phyloP scores from a whole-genome alignment of 2,888 invertebrate species.

The Sarcophaga variegata region DNA sequence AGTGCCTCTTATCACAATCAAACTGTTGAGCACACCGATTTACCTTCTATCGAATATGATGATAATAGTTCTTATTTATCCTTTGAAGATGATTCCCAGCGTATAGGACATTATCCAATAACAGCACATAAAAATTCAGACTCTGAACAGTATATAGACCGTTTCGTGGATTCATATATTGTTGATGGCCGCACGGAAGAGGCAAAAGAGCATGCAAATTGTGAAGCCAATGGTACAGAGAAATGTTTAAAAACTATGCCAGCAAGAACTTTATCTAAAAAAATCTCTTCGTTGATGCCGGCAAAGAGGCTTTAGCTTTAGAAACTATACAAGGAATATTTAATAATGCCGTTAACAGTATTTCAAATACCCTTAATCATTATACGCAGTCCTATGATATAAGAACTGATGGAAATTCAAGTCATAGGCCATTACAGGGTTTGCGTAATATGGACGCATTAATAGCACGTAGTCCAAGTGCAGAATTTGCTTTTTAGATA shows the following conservation, averaged over 20 bases:
- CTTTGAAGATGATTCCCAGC: constrained; percentile 81
- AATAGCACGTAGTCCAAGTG: constrained; percentile 83
- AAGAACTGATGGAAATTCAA: constrained; percentile 68
- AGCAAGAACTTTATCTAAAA: constrained; percentile 77
- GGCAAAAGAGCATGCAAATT: constrained; percentile 73
- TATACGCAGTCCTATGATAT: constrained; percentile 83
- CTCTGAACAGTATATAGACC: constrained; percentile 78
- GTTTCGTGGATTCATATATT: constrained; percentile 79
- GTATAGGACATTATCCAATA: constrained; percentile 80
- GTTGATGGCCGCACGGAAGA: constrained; percentile 78
- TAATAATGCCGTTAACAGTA: constrained; percentile 84
- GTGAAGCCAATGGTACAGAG: background rate
- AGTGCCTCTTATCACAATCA: constrained; percentile 81
- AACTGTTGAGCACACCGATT: constrained; percentile 80
- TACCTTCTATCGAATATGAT: constrained; percentile 79
- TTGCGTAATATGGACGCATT: constrained; percentile 79
- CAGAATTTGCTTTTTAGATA: constrained; percentile 88
- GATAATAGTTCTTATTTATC: constrained; percentile 81
- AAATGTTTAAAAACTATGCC: constrained; percentile 69
- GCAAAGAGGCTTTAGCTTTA: constrained; percentile 79
- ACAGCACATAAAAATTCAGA: constrained; percentile 74
- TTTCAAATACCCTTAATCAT: constrained; percentile 84
- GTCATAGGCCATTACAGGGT: constrained; percentile 80
- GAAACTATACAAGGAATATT: constrained; percentile 82
- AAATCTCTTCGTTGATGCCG: constrained; percentile 79